A percentile compares a stretch with the other conserved stretches of the same genome.
phyloP scores from a whole-genome alignment of 2,113 vertebrate species.

The Notarius quadriscutis region DNA sequence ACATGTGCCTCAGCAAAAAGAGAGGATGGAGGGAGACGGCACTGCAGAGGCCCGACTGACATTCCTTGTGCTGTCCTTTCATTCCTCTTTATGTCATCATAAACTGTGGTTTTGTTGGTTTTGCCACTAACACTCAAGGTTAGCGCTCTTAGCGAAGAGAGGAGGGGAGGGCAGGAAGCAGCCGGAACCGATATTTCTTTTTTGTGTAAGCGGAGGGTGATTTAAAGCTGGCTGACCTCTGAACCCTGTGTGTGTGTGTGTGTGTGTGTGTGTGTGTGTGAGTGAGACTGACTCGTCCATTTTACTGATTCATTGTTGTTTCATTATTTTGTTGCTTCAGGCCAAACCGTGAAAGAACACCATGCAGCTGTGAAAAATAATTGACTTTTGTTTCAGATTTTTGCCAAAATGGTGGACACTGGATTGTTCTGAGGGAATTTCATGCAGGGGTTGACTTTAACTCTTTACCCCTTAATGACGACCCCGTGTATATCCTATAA shows the following conservation, averaged over 20 bases:
- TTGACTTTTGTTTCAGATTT: background rate
- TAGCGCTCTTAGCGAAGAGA: background rate
- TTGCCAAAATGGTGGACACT: background rate
- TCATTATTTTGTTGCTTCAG: slow-evolving; percentile 11
- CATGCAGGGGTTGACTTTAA: too few relatives aligned
- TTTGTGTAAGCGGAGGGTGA: slow-evolving; percentile 5
- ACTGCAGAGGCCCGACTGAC: background rate
- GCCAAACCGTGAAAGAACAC: background rate
- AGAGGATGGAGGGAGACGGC: slow-evolving; percentile 2
- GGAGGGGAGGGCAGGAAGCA: slow-evolving; percentile 9
- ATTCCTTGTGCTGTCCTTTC: background rate
- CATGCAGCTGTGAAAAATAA: background rate
- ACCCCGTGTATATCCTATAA: too few relatives aligned
- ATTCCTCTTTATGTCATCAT: slow-evolving; percentile 15
- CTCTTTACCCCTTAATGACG: too few relatives aligned
- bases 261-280: slow-evolving; percentile 27
- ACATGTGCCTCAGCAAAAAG: slow-evolving; percentile 40
- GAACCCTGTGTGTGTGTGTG: slow-evolving; percentile 13
- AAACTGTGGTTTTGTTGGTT: slow-evolving; percentile 30
- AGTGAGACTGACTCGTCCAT: slow-evolving; percentile 4
- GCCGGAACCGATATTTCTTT: slow-evolving; percentile 7
- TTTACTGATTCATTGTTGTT: slow-evolving; percentile 22
- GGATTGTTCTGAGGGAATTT: too few relatives aligned
- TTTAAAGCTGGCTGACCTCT: slow-evolving; percentile 32
- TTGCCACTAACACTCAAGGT: slow-evolving; percentile 8